Percentiles rank a stretch among this genome's conserved stretches.
phyloP scores from a whole-genome alignment of 2,888 invertebrate genomes.

The Dolichopus griseipennis region DNA sequence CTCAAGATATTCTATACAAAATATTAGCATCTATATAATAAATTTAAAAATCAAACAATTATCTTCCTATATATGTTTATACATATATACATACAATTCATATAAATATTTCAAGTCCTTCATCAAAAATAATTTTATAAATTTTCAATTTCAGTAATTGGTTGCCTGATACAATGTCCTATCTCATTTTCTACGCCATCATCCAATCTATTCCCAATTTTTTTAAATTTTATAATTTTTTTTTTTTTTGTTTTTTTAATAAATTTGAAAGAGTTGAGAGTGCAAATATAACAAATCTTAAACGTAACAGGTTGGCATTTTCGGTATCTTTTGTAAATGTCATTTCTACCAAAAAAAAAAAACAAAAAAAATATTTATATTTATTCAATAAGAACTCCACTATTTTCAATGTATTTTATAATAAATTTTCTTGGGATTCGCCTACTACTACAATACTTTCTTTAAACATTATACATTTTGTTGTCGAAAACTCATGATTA shows the following conservation, averaged over 20 bases:
- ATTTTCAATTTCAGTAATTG: background rate
- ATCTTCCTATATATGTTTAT: no score
- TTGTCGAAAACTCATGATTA: constrained; percentile 1
- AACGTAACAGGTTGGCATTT: constrained; percentile 4
- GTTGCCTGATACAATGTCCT: background rate
- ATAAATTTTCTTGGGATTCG: background rate
- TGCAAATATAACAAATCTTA: constrained; percentile 1
- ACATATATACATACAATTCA: no score
- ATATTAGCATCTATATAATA: no score
- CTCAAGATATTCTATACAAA: no score
- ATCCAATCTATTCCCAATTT: background rate
- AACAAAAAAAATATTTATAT: no score
- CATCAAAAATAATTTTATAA: no score
- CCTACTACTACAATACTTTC: background rate
- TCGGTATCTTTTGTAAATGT: background rate
- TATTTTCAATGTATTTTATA: background rate
- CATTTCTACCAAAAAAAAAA: background rate
- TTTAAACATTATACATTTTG: background rate
- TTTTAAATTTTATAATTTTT: background rate
- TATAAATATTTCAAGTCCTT: no score
- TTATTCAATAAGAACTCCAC: background rate
- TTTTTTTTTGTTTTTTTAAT: background rate
- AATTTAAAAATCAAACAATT: no score
- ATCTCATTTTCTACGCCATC: background rate
- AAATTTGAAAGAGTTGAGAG: background rate